Conservation (phyloP, 2,797 vertebrate species). For the Onychomys arenicola region DNA sequence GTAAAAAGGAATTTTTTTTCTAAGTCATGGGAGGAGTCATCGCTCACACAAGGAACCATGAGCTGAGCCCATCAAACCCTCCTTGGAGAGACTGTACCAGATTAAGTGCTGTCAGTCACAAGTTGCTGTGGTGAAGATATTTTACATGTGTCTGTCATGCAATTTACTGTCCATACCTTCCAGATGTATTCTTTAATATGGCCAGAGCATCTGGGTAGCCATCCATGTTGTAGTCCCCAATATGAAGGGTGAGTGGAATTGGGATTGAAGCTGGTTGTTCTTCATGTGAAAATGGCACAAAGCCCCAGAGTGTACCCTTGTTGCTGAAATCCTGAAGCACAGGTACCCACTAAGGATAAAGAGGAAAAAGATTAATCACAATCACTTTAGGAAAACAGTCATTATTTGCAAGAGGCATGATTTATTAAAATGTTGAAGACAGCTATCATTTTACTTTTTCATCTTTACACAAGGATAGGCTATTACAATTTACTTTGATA, state of each 20-base stretch:
- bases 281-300: conserved; percentile 86
- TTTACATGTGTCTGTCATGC: neutral
- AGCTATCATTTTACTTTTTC: neutral
- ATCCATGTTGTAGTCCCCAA: conserved; percentile 99
- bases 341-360: conserved; percentile 91
- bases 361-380: neutral
- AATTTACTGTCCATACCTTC: conserved; percentile 88
- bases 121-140: neutral
- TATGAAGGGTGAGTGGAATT: conserved; percentile 92
- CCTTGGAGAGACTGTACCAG: neutral
- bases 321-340: conserved; percentile 93
- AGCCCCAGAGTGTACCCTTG: conserved; percentile 94
- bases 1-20: neutral
- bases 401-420: neutral
- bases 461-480: neutral
- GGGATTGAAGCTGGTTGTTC: conserved; percentile 73
- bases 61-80: neutral
- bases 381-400: conserved; percentile 28
- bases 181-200: conserved; percentile 93
- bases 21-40: neutral
- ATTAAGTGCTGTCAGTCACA: neutral
- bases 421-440: neutral
- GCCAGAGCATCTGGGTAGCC: conserved; percentile 98
- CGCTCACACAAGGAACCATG: neutral
- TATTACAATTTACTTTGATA: neutral